Evolutionary conservation across 2,113 vertebrate species (phyloP).

Genomic region (Morone saxatilis): DNA sequence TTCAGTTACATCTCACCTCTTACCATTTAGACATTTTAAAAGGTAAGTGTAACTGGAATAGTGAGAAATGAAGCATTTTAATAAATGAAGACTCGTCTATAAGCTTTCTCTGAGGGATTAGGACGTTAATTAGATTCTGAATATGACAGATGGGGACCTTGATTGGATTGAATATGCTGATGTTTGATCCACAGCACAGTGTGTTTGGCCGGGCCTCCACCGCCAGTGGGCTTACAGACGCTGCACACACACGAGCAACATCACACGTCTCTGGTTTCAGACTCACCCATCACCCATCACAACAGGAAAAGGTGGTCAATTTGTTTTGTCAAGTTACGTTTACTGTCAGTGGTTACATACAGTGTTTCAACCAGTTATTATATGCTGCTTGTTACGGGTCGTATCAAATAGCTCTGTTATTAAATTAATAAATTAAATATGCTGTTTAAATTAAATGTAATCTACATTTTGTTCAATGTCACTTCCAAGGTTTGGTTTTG

Average conservation of each 20-base stretch:
- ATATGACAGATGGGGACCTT: slow-evolving; percentile 48
- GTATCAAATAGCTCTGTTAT: neutral
- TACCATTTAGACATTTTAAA: neutral
- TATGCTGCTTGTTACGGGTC: neutral
- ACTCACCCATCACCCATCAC: neutral
- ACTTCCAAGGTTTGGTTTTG: slow-evolving; percentile 4
- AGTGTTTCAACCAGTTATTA: neutral
- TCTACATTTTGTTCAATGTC: neutral
- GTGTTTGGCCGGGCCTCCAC: neutral
- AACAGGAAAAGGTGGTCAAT: neutral
- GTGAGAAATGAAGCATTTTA: slow-evolving; percentile 12
- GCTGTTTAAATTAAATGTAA: neutral
- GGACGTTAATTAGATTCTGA: slow-evolving; percentile 51
- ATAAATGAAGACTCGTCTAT: slow-evolving; percentile 38
- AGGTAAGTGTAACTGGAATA: neutral
- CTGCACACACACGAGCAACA: neutral
- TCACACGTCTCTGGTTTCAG: neutral
- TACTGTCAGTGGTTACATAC: neutral
- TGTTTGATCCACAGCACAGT: slow-evolving; percentile 25
- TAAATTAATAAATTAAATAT: neutral
- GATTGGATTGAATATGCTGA: slow-evolving; percentile 38
- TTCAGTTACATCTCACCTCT: neutral
- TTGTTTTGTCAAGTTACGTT: neutral
- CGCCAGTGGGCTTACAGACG: neutral
- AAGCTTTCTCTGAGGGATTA: slow-evolving; percentile 28